phyloP scores from a whole-genome alignment of 2,888 invertebrate genomes.

The Idaea straminata region DNA sequence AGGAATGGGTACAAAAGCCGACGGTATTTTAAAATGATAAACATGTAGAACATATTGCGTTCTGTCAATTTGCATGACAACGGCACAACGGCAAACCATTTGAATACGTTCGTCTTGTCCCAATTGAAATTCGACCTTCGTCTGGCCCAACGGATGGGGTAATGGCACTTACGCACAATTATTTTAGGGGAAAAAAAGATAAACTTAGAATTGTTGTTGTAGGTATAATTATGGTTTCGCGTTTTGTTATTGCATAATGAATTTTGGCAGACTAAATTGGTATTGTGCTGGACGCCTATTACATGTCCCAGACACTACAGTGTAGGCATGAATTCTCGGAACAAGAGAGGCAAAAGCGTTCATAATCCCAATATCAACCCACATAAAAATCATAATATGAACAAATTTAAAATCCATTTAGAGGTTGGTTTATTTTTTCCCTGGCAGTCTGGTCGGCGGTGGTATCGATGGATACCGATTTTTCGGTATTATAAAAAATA shows the following conservation, averaged over 20 bases:
- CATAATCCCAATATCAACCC: background rate
- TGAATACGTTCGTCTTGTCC: constrained; percentile 37
- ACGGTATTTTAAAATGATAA: background rate
- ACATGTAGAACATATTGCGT: constrained; percentile 1
- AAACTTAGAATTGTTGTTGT: background rate
- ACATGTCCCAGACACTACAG: too few relatives aligned
- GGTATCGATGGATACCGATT: too few relatives aligned
- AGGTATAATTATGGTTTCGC: too few relatives aligned
- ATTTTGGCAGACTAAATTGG: too few relatives aligned
- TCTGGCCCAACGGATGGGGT: constrained; percentile 12
- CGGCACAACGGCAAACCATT: constrained; percentile 28
- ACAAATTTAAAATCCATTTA: too few relatives aligned
- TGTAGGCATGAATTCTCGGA: too few relatives aligned
- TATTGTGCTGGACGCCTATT: too few relatives aligned
- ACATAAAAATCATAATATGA: background rate
- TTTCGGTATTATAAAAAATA: too few relatives aligned
- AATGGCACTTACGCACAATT: background rate
- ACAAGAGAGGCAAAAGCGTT: background rate
- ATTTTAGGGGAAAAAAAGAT: background rate
- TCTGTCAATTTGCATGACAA: constrained; percentile 54
- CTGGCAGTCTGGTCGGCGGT: too few relatives aligned
- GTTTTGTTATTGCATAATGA: too few relatives aligned
- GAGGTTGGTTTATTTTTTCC: too few relatives aligned
- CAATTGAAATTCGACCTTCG: constrained; percentile 55
- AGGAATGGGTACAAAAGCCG: background rate